Evolutionary conservation across 2,888 invertebrate species (phyloP), one percentile per base, ranked within the genome.

Genomic region (Ecliptopera silaceata): DNA sequence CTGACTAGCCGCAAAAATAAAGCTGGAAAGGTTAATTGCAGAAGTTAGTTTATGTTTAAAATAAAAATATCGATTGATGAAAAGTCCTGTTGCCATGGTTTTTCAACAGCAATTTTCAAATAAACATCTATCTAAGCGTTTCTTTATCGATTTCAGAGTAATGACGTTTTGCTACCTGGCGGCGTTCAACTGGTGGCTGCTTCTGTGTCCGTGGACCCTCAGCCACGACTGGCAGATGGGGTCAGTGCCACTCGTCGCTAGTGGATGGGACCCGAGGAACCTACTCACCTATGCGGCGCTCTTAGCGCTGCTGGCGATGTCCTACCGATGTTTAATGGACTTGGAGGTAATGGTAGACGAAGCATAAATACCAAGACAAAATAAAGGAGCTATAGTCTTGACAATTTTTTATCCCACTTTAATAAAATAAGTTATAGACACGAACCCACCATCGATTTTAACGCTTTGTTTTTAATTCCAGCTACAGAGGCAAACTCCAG

Each of bases 181-280:
- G 10, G 95, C 95, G 11, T 94, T 96, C 87, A 96, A 97, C 88
- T 93, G 94, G 88, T 96, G 96, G 95, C 83, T 97, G 58, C 86
- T 96, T 11, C 84, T 97, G 36, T 95, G 94, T 65, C 97, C 97
- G 0, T 92, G 93, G 69, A 93, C 93, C 0, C 89, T 97, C 47
- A 95, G 95, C 68, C 96, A 97, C 78, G 97, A 97, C 81, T 97
- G 96, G 96, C 96, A 96, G 86, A 95, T 96, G 94, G 95, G 96
- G 3, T 96, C 96, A 10, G 94, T 97, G 63, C 96, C 96, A n/a
- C 87, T 96, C 63, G 93, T 97, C 66, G 93, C 95, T 39, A 93
- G 93, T 38, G 81, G 94, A 12, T 92, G 93, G 71, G 97, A 97
- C 79, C 91, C 92, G 3, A 90, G 97, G 68, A 97, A 96, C 82